Conservation (phyloP, 2,888 invertebrate species). For the Drosophila rellima region DNA sequence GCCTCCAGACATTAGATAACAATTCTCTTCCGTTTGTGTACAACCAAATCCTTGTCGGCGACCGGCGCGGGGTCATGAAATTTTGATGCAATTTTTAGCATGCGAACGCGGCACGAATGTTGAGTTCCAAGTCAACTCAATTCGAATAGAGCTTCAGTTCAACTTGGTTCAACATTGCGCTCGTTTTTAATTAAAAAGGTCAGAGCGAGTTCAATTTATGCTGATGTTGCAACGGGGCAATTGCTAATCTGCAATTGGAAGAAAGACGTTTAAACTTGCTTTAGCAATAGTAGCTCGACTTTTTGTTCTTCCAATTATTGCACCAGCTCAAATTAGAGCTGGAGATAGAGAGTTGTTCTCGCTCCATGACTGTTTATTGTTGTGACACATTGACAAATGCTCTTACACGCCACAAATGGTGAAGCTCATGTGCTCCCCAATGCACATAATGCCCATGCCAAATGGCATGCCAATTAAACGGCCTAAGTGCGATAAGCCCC, state of each 20-base stretch:
- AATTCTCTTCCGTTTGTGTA: conserved; percentile 61
- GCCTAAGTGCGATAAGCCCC: conserved; percentile 10
- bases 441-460: conserved; percentile 50
- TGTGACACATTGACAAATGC: conserved; percentile 77
- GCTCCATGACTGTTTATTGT: conserved; percentile 63
- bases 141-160: conserved; percentile 27
- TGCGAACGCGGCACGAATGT: conserved; percentile 76
- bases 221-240: conserved; percentile 57
- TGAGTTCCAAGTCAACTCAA: conserved; percentile 4
- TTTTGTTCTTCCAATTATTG: conserved; percentile 28
- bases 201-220: conserved; percentile 70
- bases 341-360: conserved; percentile 3
- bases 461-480: conserved; percentile 74
- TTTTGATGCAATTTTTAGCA: conserved; percentile 75
- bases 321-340: conserved; percentile 11
- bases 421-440: conserved; percentile 51
- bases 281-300: conserved; percentile 16
- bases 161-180: conserved; percentile 30
- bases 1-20: conserved; percentile 80
- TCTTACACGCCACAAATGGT: conserved; percentile 75
- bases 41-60: conserved; percentile 49
- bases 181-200: conserved; percentile 78
- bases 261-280: conserved; percentile 46
- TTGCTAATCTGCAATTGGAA: conserved; percentile 38
- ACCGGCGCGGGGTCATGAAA: conserved; percentile 49